Evolutionary conservation across 2,888 invertebrate species (phyloP).

Genomic region (Molanna angustata): DNA sequence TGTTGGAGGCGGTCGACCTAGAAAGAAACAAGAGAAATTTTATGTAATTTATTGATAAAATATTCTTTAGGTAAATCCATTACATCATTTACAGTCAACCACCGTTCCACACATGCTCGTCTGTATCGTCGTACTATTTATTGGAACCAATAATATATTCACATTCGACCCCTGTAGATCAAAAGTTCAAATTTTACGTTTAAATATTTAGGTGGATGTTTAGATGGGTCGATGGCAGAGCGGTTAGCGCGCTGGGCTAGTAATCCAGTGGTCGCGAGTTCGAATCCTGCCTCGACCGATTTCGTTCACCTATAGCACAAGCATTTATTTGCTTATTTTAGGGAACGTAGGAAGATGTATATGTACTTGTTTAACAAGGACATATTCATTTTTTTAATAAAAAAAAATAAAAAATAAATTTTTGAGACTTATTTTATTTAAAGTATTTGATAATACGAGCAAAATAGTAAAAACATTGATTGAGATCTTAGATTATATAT

Average conservation of each 20-base stretch:
- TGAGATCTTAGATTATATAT: background rate
- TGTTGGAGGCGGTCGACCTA: slow-evolving; percentile 77
- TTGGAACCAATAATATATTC: background rate
- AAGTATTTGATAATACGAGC: background rate
- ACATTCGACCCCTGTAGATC: no score
- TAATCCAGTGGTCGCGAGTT: no score
- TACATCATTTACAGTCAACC: background rate
- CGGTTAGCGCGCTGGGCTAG: no score
- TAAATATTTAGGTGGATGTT: no score
- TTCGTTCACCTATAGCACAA: no score
- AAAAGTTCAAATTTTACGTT: no score
- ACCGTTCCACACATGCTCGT: background rate
- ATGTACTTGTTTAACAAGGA: no score
- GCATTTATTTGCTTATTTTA: no score
- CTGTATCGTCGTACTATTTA: background rate
- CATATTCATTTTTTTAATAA: no score
- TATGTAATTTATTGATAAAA: background rate
- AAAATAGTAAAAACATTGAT: background rate
- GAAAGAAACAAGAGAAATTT: slow-evolving; percentile 24
- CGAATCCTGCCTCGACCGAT: no score
- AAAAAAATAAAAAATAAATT: background rate
- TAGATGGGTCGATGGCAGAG: no score
- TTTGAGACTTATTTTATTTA: background rate
- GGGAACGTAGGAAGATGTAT: no score
- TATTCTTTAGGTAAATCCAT: background rate